phyloP scores from a whole-genome alignment of 2,797 vertebrate genomes.

The Zonotrichia albicollis region DNA sequence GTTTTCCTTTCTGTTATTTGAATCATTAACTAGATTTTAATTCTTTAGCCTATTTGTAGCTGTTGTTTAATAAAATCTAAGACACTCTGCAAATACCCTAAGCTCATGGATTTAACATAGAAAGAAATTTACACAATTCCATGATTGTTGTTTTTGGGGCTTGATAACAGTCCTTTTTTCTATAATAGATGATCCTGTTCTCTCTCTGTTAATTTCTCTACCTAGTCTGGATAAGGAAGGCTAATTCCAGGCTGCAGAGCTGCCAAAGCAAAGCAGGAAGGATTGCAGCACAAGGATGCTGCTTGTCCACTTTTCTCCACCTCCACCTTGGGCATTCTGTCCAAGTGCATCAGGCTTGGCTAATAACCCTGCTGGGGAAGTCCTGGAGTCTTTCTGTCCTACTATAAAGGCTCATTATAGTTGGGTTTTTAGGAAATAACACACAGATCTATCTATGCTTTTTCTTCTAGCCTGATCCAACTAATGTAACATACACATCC shows the following conservation, averaged over 20 bases:
- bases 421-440: not conserved
- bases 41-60: not conserved
- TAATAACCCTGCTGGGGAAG: not conserved
- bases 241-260: not conserved
- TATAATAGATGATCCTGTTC: accelerated
- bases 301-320: not conserved
- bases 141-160: not conserved
- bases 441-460: not conserved
- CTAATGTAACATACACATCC: not conserved
- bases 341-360: not conserved
- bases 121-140: not conserved
- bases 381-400: not conserved
- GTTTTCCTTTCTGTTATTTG: not conserved
- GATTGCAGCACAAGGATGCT: not conserved
- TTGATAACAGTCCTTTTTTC: not conserved
- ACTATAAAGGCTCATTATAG: not conserved
- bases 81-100: not conserved
- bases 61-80: not conserved
- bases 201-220: not conserved
- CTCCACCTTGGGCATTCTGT: not conserved
- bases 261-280: not conserved
- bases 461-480: not conserved
- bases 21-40: not conserved
- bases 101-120: not conserved
- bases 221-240: not conserved